phyloP scores from a whole-genome alignment of 2,113 vertebrate species.

The Cervus canadensis region DNA sequence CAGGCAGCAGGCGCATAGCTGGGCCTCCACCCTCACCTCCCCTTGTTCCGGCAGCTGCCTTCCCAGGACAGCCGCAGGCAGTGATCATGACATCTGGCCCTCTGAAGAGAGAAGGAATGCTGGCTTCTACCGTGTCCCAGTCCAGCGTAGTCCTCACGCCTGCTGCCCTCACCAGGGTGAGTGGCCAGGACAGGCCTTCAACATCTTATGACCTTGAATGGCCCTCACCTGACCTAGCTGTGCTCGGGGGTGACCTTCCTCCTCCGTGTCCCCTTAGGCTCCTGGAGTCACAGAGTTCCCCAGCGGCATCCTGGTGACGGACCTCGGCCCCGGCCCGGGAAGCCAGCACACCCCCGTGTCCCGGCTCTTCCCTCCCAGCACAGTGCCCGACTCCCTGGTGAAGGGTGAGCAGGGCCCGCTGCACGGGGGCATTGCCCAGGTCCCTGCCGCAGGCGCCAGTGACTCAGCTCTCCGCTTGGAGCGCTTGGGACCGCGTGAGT shows the following conservation, averaged over 20 bases:
- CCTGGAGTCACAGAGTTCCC: conserved; percentile 85
- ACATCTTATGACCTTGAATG: neutral
- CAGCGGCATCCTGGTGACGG: conserved; percentile 81
- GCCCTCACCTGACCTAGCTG: fast-evolving
- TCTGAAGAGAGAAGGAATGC: conserved; percentile 87
- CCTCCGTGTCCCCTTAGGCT: conserved; percentile 77
- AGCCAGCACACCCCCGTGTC: conserved; percentile 76
- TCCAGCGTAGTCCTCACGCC: conserved; percentile 88
- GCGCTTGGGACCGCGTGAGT: neutral
- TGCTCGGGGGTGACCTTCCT: neutral
- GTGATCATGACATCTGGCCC: conserved; percentile 90
- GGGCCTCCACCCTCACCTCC: conserved; percentile 16
- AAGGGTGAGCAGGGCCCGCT: conserved; percentile 86
- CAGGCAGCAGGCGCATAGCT: fast-evolving
- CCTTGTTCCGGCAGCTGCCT: conserved; percentile 81
- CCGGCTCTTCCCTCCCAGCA: conserved; percentile 80
- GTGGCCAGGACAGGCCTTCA: neutral
- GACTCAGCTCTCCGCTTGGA: conserved; percentile 59
- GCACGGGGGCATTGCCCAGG: conserved; percentile 79
- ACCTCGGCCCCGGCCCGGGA: conserved; percentile 73
- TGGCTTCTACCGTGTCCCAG: conserved; percentile 82
- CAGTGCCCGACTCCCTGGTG: conserved; percentile 80
- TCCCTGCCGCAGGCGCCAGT: conserved; percentile 83
- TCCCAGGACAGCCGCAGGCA: conserved; percentile 85
- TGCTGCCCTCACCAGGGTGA: conserved; percentile 87